Percentiles rank a stretch among this genome's conserved stretches.
Evolutionary conservation across 1,140 invertebrate species (phyloP).

Genomic region (Oedothorax gibbosus): DNA sequence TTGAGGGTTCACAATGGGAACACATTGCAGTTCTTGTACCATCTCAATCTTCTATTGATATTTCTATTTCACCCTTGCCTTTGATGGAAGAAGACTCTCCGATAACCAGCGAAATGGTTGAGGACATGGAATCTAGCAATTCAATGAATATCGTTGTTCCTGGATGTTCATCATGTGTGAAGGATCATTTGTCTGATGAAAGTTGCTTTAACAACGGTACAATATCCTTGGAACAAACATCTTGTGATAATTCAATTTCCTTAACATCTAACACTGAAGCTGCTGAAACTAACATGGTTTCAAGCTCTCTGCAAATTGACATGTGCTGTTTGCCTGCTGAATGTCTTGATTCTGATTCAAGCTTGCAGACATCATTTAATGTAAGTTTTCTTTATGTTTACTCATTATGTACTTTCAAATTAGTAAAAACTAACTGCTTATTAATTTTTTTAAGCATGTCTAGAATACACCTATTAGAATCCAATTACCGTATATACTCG

Average conservation of each 20-base stretch:
- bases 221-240: neutral
- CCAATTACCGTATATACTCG: too few species aligned
- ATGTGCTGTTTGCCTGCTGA: conserved; percentile 33
- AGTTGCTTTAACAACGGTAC: conserved; percentile 4
- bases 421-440: neutral
- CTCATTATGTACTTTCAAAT: neutral
- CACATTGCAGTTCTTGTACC: neutral
- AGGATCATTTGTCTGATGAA: conserved; percentile 20
- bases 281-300: conserved; percentile 35
- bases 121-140: conserved; percentile 17
- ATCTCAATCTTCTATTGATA: neutral
- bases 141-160: conserved; percentile 5
- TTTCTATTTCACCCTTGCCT: neutral
- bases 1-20: too few species aligned
- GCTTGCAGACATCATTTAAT: conserved; percentile 50
- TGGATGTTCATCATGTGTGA: conserved; percentile 8
- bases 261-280: conserved; percentile 29
- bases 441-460: neutral
- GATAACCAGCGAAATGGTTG: neutral
- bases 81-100: conserved; percentile 13
- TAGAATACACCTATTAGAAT: neutral
- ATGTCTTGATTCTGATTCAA: conserved; percentile 56
- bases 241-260: conserved; percentile 13
- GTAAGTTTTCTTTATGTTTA: conserved; percentile 41
- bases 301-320: conserved; percentile 40